These are phyloP conservation scores for Heterodera schachtii DNA, from an alignment of 1,140 invertebrate species.

Conservation along the genomic window DNA sequence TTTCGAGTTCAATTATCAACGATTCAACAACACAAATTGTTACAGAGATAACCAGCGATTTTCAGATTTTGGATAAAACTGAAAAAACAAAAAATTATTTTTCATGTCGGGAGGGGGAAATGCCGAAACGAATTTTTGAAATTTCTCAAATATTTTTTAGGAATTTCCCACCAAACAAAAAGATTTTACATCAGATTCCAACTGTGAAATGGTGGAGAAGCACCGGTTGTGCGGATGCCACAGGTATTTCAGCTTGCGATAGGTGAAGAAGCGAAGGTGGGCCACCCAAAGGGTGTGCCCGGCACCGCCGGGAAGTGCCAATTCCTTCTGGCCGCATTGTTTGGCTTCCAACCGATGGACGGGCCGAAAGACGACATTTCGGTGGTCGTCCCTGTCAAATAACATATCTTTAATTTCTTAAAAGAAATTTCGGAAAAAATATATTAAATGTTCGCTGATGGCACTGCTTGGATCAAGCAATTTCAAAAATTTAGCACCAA, in stretches of 20 bases:
- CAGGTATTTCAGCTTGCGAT: conserved; percentile 50
- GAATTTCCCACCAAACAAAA: neutral
- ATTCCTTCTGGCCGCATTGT: conserved; percentile 21
- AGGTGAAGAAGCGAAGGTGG: conserved; percentile 50
- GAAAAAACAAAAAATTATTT: too few species aligned
- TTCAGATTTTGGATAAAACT: too few species aligned
- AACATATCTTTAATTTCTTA: neutral
- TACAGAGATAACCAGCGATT: too few species aligned
- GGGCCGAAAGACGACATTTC: conserved; percentile 50
- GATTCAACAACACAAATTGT: too few species aligned
- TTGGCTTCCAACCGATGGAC: conserved; percentile 42
- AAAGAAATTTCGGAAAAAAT: neutral
- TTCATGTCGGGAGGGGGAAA: too few species aligned
- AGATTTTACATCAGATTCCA: conserved; percentile 48
- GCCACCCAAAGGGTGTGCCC: conserved; percentile 36
- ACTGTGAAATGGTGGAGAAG: conserved; percentile 48
- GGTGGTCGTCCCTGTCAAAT: conserved; percentile 58
- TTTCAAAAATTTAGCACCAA: too few species aligned
- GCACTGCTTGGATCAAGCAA: too few species aligned
- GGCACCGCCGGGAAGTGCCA: conserved; percentile 30
- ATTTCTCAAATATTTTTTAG: conserved; percentile 12
- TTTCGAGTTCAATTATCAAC: too few species aligned
- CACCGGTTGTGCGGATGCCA: conserved; percentile 49
- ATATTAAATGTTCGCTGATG: neutral
- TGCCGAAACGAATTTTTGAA: too few species aligned